phyloP scores from a whole-genome alignment of 2,888 invertebrate species.

The Tromatobia lineatoria region DNA sequence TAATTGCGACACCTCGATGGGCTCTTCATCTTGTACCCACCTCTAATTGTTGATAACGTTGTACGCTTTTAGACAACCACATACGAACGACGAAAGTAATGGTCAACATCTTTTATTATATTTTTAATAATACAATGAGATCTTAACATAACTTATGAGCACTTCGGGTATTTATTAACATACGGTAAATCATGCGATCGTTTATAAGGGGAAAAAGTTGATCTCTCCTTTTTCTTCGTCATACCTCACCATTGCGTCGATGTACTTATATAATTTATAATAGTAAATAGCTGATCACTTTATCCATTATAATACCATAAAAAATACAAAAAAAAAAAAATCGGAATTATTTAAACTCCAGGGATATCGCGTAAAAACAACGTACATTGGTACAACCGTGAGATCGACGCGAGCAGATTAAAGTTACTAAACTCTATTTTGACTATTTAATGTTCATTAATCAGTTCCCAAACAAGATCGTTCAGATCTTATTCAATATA shows the following conservation, averaged over 20 bases:
- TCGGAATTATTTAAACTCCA: background rate
- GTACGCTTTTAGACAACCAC: background rate
- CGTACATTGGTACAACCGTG: conserved; percentile 2
- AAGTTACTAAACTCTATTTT: conserved; percentile 21
- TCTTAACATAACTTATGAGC: conserved; percentile 64
- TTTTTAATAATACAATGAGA: conserved; percentile 71
- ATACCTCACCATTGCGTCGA: background rate
- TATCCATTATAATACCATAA: conserved; percentile 37
- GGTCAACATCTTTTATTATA: conserved; percentile 67
- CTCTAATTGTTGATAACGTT: background rate
- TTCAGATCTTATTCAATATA: conserved; percentile 30
- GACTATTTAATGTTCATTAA: conserved; percentile 17
- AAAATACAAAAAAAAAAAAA: conserved; percentile 32
- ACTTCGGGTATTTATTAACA: conserved; percentile 43
- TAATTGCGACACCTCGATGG: background rate
- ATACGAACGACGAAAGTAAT: conserved; percentile 37
- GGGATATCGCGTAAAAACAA: conserved; percentile 23
- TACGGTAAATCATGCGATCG: conserved; percentile 28
- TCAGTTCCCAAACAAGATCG: conserved; percentile 47
- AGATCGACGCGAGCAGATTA: conserved; percentile 2
- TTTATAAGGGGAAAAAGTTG: background rate
- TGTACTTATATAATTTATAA: conserved; percentile 16
- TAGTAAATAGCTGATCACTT: conserved; percentile 9
- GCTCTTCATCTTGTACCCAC: background rate
- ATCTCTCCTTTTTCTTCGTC: conserved; percentile 1